A percentile compares a stretch with the other conserved stretches of the same genome.
Evolutionary conservation across 2,113 vertebrate genomes (phyloP).

Genomic region (Sakesphorus luctuosus): DNA sequence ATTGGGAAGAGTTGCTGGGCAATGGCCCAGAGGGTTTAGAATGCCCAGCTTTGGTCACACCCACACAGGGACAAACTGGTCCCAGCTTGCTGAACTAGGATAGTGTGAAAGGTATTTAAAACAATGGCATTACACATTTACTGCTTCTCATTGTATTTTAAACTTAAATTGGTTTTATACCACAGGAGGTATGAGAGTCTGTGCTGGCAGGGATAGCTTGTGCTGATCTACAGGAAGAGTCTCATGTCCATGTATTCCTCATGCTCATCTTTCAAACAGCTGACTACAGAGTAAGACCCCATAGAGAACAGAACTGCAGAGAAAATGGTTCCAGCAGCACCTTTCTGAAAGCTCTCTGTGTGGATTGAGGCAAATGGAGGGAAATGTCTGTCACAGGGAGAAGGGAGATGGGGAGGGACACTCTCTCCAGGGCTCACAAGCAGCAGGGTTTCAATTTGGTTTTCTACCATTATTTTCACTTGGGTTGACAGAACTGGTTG

Average conservation of each 20-base stretch:
- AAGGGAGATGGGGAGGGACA: neutral
- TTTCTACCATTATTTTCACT: neutral
- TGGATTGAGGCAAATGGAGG: neutral
- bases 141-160: conserved; percentile 17
- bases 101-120: neutral
- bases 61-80: too few species aligned
- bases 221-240: neutral
- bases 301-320: neutral
- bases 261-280: neutral
- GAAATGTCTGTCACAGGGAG: neutral
- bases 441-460: neutral
- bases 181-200: conserved; percentile 6
- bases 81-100: too few species aligned
- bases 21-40: too few species aligned
- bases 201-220: neutral
- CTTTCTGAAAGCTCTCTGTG: neutral
- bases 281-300: neutral
- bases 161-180: conserved; percentile 17
- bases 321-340: neutral
- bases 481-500: neutral
- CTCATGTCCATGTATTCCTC: neutral
- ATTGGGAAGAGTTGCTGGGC: too few species aligned
- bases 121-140: neutral
- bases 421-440: neutral
- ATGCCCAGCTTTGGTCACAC: too few species aligned